Conservation (phyloP, 1,140 invertebrate species). For the Druon quercuslanigerum region DNA sequence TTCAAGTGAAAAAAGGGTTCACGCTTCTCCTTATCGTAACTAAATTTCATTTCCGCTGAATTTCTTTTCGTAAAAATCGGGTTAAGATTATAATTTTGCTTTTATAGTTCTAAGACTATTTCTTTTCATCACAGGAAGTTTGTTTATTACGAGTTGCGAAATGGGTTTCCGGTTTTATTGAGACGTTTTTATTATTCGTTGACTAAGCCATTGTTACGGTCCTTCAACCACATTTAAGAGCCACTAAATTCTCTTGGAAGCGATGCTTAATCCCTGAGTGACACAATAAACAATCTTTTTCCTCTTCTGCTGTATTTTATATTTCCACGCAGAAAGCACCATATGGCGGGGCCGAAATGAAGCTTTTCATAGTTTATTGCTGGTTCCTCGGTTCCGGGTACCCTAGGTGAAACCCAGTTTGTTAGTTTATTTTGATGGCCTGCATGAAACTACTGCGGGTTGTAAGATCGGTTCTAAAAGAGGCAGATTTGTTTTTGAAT, state of each 20-base stretch:
- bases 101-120: not conserved
- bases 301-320: not conserved
- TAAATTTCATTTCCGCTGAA: not conserved
- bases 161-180: constrained; percentile 9
- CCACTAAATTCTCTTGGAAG: constrained; percentile 23
- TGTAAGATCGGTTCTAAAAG: not conserved
- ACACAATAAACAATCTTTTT: constrained; percentile 19
- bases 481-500: no score
- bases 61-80: not conserved
- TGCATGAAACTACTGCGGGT: constrained; percentile 43
- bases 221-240: constrained; percentile 20
- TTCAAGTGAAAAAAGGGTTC: constrained; percentile 8
- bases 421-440: constrained; percentile 58
- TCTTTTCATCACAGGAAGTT: not conserved
- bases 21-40: constrained; percentile 39
- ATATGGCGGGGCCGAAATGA: not conserved
- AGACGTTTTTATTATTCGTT: constrained; percentile 22
- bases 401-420: constrained; percentile 39
- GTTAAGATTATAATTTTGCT: not conserved
- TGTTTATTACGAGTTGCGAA: constrained; percentile 19
- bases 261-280: constrained; percentile 4
- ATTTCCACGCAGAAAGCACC: not conserved
- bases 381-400: not conserved
- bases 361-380: not conserved
- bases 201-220: constrained; percentile 12